Base-by-base conservation (phyloP, 2,888 invertebrate species). In the Lasioglossum lativentre region DNA sequence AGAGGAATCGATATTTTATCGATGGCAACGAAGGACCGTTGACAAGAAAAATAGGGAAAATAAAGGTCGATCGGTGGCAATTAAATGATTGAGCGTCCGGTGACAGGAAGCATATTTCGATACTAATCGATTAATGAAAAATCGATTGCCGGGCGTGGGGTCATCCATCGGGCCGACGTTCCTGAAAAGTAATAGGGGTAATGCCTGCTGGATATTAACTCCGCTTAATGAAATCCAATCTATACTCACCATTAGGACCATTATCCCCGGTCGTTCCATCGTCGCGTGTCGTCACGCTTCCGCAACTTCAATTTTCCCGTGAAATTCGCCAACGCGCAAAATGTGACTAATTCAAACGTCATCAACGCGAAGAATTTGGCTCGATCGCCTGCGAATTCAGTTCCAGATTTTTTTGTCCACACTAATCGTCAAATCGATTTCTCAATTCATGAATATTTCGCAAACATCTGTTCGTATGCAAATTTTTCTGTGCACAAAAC, bases 121-220 rank as follows among this genome's bases (percentile, higher is more conserved):
- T 66, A 52, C 42, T 72, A 75, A 78, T 78, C 72, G 42, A 38
- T 83, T 85, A 83, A 75, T 83, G 85, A 85, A 78, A 83, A 83
- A 83, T 85, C 78, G 78, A 85, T 85, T 27, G 14, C 19, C 23
- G 52, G 0, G 4, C 52, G 4, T 14, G 56, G 19, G 68, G 70
- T 34, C 16, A 12, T 30, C 74, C 3, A 52, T 73, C 72, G 34
- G 38, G 5, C 47, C 56, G 10, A n/a, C 38, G 27, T 66, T 66
- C 76, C 47, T 66, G 27, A 45, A 66, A 47, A 40, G 27, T 40
- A 74, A 80, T 27, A n/a, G n/a, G 27, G 34, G 38, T 66, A 42
- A 59, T n/a, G 70, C 1, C 40, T 42, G 27, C n/a, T 52, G 16
- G 16, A 71, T n/a, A 63, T 83, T 78, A 63, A 42, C 52, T 63